Percentiles rank a stretch among this genome's conserved stretches.
Conservation (phyloP, 2,797 vertebrate genomes). For the Geotrypetes seraphini region DNA sequence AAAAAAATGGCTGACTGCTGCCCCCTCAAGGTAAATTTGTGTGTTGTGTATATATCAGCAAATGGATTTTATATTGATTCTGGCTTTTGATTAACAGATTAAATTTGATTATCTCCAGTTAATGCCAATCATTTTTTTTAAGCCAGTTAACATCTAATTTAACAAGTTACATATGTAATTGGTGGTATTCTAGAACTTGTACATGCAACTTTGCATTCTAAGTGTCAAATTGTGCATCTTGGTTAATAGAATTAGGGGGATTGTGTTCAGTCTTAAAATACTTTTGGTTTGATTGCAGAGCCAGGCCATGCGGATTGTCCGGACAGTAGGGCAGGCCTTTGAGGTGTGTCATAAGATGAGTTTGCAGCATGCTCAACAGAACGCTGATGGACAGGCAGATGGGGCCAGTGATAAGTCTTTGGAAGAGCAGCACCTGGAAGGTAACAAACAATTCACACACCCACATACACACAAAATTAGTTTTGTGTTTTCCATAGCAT, state of each 20-base stretch:
- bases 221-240: too few relatives aligned
- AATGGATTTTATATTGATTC: too few relatives aligned
- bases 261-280: slow-evolving; percentile 86
- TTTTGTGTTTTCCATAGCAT: background rate
- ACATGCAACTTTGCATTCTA: too few relatives aligned
- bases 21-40: too few relatives aligned
- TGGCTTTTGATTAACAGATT: too few relatives aligned
- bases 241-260: slow-evolving; percentile 75
- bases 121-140: too few relatives aligned
- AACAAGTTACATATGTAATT: too few relatives aligned
- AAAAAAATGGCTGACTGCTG: too few relatives aligned
- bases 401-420: slow-evolving; percentile 58
- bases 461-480: background rate
- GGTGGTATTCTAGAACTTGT: too few relatives aligned
- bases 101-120: too few relatives aligned
- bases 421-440: slow-evolving; percentile 51
- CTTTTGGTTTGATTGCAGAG: slow-evolving; percentile 56
- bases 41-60: too few relatives aligned
- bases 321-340: slow-evolving; percentile 75
- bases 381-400: slow-evolving; percentile 51
- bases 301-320: slow-evolving; percentile 74
- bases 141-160: too few relatives aligned
- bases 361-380: slow-evolving; percentile 67
- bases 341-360: slow-evolving; percentile 81
- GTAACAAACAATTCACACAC: slow-evolving; percentile 49